Evolutionary conservation across 2,888 invertebrate genomes (phyloP), one percentile per base, ranked within the genome.

Genomic region (Tuta absoluta): DNA sequence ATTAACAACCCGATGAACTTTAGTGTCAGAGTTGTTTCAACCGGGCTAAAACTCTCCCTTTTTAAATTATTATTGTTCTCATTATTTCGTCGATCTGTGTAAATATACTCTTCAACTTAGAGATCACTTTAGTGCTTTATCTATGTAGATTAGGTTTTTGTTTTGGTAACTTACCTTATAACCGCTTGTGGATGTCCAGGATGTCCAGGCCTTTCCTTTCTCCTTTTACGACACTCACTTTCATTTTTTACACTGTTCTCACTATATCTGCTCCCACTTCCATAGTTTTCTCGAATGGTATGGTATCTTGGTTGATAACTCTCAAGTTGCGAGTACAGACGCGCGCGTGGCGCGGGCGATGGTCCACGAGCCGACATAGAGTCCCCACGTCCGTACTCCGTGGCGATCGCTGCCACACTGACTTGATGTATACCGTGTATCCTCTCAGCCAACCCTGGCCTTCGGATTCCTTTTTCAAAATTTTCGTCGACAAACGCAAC

Each of bases 231-330:
- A 68, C 85, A 86, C 83, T 90, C 90, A 89, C 88, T 87, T 65
- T 89, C 88, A 85, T 76, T 87, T 74, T 86, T 89, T 79, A 85
- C 90, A 88, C 88, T 85, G 72, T 86, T 89, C 62, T 62, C 62
- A 62, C 62, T 62, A 33, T 62, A 51, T 38, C 38, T 53, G 38
- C n/a, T 53, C 21, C 53, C 53, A 59, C 23, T 59, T 41, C 59
- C 59, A 53, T 62, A 62, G 23, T 77, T 86, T 72, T 91, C 89
- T 80, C 92, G 87, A 71, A 92, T 90, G 66, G 92, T 91, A 74
- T 92, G 92, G 72, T 92, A 92, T 67, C 86, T 76, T 67, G 92
- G 92, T 61, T 92, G 92, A 72, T 91, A 92, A 85, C 91, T 89
- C 79, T 92, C 92, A 53, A 92, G 87, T 84, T 89, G 91, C 84